Base-by-base conservation (phyloP, 2,113 vertebrate species). In the Pachyramphus minor region DNA sequence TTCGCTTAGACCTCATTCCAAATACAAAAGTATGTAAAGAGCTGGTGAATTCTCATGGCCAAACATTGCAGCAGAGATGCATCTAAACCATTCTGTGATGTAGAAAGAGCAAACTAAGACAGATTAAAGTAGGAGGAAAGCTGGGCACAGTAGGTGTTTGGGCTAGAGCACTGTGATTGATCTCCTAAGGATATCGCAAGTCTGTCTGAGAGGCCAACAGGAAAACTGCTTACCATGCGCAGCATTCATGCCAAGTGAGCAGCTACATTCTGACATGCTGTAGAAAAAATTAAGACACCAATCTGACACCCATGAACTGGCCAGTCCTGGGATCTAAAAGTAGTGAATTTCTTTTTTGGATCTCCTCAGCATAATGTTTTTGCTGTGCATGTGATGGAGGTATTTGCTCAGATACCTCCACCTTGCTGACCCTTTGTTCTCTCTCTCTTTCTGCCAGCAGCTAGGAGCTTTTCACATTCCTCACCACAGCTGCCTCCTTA, bases 41-140 rank as follows among this genome's bases (percentile, higher is more conserved):
- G 22, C 22, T 1, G 0, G 37, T 66, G 47, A 84, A 56, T 73
- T 72, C 37, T 86, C 15, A 4, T 56, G 78, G 64, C 73, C 15
- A 22, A 15, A 45, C 44, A 41, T 66, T 45, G 55, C 27, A 66
- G 33, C 60, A 77, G 79, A 68, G 53, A 27, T 87, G 47, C 4
- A 0, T 53, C 35, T 56, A 17, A 78, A 19, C 47, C 13, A 4
- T 67, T 82, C 62, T 93, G 27, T 90, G 52, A 77, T 56, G 69
- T 35, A 59, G 55, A 91, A 93, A 80, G 44, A 94, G 67, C 78
- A 88, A 89, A 60, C 33, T 77, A 62, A 85, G 41, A 53, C 44
- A 92, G 55, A 89, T 89, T 83, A 82, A 83, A 81, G 58, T 47
- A 39, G 39, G 13, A 45, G 5, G 18, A 50, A 84, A 63, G 60